Evolutionary conservation across 2,797 vertebrate genomes (phyloP).

Genomic region (Bovichtus variegatus): DNA sequence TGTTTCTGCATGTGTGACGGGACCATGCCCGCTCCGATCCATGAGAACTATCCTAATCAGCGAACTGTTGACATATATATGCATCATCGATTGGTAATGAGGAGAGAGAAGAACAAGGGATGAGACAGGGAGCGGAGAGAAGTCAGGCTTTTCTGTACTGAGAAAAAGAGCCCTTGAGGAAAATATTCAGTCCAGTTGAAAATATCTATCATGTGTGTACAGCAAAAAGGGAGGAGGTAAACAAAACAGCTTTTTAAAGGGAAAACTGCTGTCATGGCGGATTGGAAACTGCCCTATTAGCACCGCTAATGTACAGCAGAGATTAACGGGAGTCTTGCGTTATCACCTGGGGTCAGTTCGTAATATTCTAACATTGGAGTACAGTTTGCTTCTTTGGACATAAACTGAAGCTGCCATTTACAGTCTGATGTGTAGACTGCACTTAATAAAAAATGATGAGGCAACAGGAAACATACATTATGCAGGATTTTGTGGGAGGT

Average conservation of each 20-base stretch:
- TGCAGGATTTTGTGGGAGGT: neutral
- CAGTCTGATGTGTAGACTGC: neutral
- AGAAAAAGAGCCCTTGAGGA: neutral
- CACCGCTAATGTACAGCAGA: neutral
- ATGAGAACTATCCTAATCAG: slow-evolving; percentile 30
- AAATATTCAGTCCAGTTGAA: slow-evolving; percentile 7
- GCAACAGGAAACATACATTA: neutral
- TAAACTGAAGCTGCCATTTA: neutral
- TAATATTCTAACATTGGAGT: neutral
- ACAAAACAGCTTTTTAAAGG: neutral
- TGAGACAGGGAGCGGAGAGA: slow-evolving; percentile 18
- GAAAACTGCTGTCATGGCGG: neutral
- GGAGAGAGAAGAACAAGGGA: neutral
- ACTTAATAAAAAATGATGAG: neutral
- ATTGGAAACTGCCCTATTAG: neutral
- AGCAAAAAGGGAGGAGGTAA: neutral
- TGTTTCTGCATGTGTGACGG: slow-evolving; percentile 9
- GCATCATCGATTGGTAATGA: slow-evolving; percentile 37
- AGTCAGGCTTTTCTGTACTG: slow-evolving; percentile 5
- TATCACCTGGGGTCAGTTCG: neutral
- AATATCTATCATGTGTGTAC: neutral
- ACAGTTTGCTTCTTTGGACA: neutral
- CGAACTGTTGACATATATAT: slow-evolving; percentile 35
- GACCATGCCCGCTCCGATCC: slow-evolving; percentile 1
- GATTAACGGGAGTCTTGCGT: neutral